phyloP scores from a whole-genome alignment of 1,140 invertebrate genomes.

The Drosophila varians region DNA sequence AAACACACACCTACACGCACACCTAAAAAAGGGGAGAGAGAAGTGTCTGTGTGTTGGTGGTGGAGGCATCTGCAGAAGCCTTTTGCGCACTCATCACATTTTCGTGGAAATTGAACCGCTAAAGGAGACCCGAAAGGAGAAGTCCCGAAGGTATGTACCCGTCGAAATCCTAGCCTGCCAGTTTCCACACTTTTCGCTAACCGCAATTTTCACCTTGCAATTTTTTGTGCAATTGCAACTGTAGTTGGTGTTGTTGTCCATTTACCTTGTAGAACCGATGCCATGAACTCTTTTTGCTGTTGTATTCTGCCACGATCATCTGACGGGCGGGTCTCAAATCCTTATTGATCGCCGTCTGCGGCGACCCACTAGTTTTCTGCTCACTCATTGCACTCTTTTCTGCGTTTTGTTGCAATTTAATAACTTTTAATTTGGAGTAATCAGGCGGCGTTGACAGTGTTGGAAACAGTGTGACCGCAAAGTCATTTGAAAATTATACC shows the following conservation, averaged over 20 bases:
- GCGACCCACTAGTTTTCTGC: slow-evolving; percentile 32
- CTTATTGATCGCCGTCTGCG: slow-evolving; percentile 30
- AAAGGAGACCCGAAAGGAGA: slow-evolving; percentile 29
- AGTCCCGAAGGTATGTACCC: slow-evolving; percentile 28
- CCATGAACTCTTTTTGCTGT: slow-evolving; percentile 87
- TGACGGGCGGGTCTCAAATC: slow-evolving; percentile 45
- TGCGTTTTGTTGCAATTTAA: slow-evolving; percentile 31
- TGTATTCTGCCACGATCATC: slow-evolving; percentile 88
- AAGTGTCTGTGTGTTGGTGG: slow-evolving; percentile 45
- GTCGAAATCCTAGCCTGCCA: neutral
- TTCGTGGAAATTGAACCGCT: slow-evolving; percentile 73
- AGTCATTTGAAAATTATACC: no score
- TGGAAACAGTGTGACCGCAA: neutral
- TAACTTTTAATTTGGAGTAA: slow-evolving; percentile 58
- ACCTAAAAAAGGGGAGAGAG: slow-evolving; percentile 5
- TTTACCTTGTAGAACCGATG: slow-evolving; percentile 87
- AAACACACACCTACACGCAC: slow-evolving; percentile 12
- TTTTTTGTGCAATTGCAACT: slow-evolving; percentile 8
- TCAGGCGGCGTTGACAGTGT: slow-evolving; percentile 36
- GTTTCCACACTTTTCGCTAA: neutral
- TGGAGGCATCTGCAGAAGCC: slow-evolving; percentile 77
- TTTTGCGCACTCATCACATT: slow-evolving; percentile 81
- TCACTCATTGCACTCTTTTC: slow-evolving; percentile 63
- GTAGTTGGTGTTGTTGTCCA: slow-evolving; percentile 24
- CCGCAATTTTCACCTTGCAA: slow-evolving; percentile 7